Conservation (phyloP, 1,140 invertebrate species). For the Meloidogyne floridensis region DNA sequence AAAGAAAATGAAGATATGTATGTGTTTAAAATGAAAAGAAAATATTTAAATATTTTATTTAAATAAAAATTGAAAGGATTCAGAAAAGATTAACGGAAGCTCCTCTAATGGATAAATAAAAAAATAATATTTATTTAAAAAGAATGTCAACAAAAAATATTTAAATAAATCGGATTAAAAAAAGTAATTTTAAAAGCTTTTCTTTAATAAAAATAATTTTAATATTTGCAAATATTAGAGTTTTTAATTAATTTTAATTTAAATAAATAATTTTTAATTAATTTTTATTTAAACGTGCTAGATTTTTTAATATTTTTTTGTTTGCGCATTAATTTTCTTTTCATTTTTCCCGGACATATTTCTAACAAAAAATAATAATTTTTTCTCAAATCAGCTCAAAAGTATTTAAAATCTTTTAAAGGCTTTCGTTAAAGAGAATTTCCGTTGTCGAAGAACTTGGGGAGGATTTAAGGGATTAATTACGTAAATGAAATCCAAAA, state of each 20-base stretch:
- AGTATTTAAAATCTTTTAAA: not conserved
- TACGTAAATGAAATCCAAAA: not conserved
- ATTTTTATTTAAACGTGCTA: not conserved
- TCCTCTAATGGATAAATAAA: constrained; percentile 1
- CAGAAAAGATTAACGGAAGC: not conserved
- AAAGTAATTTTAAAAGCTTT: too few relatives aligned
- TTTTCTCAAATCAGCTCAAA: not conserved
- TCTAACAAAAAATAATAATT: too few relatives aligned
- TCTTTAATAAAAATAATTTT: too few relatives aligned
- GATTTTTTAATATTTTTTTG: too few relatives aligned
- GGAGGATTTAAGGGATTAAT: not conserved
- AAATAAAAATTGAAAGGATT: too few relatives aligned
- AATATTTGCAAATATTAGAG: too few relatives aligned
- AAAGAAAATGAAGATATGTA: not conserved
- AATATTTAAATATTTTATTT: not conserved
- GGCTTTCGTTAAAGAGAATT: not conserved
- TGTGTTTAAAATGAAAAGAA: not conserved
- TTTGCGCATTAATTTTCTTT: too few relatives aligned
- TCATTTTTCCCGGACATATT: too few relatives aligned
- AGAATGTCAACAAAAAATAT: not conserved
- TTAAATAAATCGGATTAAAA: too few relatives aligned
- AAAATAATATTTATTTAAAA: not conserved
- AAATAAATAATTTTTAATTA: not conserved
- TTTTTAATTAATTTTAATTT: not conserved
- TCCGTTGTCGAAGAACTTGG: not conserved